A percentile compares a stretch with the other conserved stretches of the same genome.
These are phyloP conservation scores for Plagodis pulveraria DNA, from an alignment of 2,888 invertebrate species.

Conservation along the genomic window DNA sequence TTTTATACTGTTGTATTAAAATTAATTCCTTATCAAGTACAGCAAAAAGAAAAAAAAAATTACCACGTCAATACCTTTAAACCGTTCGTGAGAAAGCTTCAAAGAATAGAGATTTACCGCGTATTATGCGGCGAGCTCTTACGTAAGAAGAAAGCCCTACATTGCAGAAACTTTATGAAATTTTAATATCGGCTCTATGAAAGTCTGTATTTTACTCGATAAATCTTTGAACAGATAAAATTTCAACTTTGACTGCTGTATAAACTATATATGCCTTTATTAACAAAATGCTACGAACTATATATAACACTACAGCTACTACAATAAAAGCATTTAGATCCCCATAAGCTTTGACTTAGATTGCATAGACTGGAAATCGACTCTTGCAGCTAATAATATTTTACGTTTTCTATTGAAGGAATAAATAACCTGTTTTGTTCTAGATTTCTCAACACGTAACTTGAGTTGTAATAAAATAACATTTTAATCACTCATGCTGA, in stretches of 20 bases:
- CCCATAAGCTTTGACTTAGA: no score
- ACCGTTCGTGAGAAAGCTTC: conserved; percentile 52
- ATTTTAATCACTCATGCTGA: no score
- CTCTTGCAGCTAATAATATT: conserved; percentile 16
- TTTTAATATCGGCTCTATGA: conserved; percentile 65
- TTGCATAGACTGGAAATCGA: conserved; percentile 27
- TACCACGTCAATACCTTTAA: conserved; percentile 42
- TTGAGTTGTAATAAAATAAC: not conserved
- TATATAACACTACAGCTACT: no score
- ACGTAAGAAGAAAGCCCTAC: conserved; percentile 65
- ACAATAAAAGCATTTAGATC: no score
- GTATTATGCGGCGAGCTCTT: conserved; percentile 61
- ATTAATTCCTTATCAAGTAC: conserved; percentile 2
- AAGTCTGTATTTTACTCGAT: conserved; percentile 50
- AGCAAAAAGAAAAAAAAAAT: conserved; percentile 22
- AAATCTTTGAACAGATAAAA: conserved; percentile 32
- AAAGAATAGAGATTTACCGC: conserved; percentile 62
- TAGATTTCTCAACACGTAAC: conserved; percentile 5
- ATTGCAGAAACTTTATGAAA: conserved; percentile 68
- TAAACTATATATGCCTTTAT: no score
- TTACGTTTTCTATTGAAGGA: conserved; percentile 17
- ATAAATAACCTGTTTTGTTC: conserved; percentile 25
- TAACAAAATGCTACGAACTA: no score
- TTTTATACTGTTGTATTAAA: not conserved
- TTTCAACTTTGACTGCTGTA: conserved; percentile 26